phyloP scores from a whole-genome alignment of 2,888 invertebrate genomes.

The Dexiosoma caninum region DNA sequence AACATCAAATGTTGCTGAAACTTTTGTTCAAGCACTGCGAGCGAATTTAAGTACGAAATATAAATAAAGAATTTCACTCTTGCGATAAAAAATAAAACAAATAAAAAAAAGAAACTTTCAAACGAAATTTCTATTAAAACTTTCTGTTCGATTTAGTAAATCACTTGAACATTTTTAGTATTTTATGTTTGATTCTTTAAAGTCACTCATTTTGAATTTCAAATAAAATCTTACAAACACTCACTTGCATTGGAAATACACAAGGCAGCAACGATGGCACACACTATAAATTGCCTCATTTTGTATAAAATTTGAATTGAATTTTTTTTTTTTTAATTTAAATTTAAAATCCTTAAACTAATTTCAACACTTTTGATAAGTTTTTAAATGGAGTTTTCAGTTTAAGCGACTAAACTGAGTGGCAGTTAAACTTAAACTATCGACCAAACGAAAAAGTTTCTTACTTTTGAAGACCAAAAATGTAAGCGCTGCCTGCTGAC shows the following conservation, averaged over 20 bases:
- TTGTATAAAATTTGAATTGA: slow-evolving; percentile 62
- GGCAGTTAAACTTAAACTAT: slow-evolving; percentile 78
- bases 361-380: slow-evolving; percentile 22
- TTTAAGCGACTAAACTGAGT: slow-evolving; percentile 67
- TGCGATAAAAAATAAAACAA: too few relatives aligned
- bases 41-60: too few relatives aligned
- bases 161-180: neutral
- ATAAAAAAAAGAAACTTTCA: too few relatives aligned
- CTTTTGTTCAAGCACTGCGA: too few relatives aligned
- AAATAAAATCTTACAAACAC: slow-evolving; percentile 65
- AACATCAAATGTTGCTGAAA: too few relatives aligned
- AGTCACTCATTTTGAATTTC: neutral
- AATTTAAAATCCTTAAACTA: slow-evolving; percentile 43
- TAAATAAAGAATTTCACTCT: too few relatives aligned
- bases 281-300: slow-evolving; percentile 76
- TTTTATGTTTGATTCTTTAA: neutral
- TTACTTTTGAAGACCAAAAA: slow-evolving; percentile 78
- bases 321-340: slow-evolving; percentile 37
- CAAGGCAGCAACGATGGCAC: slow-evolving; percentile 75
- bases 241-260: slow-evolving; percentile 76
- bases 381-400: slow-evolving; percentile 17
- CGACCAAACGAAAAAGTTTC: slow-evolving; percentile 72
- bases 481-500: slow-evolving; percentile 3
- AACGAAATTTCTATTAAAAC: too few relatives aligned
- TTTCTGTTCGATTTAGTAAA: too few relatives aligned